Evolutionary conservation across 2,113 vertebrate genomes (phyloP).

Genomic region (Brienomyrus longianalis): DNA sequence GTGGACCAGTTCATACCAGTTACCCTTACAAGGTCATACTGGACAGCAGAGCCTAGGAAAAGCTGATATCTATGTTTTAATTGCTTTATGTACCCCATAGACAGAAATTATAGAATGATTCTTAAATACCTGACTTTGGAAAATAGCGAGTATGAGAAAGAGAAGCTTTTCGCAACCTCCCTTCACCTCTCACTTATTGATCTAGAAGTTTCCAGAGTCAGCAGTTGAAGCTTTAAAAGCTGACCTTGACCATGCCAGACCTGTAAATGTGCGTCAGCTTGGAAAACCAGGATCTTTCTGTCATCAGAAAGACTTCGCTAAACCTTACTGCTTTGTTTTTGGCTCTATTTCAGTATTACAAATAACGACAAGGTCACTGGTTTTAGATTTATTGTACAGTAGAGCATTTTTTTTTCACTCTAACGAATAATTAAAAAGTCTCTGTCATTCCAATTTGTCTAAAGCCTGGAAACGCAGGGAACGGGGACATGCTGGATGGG

Average conservation of each 20-base stretch:
- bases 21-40: background rate
- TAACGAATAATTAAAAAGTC: background rate
- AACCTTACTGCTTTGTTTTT: background rate
- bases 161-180: background rate
- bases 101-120: background rate
- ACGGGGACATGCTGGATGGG: background rate
- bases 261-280: background rate
- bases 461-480: background rate
- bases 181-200: background rate
- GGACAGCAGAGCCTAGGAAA: background rate
- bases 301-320: background rate
- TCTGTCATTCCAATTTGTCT: background rate
- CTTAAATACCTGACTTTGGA: background rate
- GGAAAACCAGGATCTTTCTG: background rate
- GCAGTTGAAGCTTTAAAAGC: background rate
- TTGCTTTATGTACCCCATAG: background rate
- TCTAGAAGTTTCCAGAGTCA: background rate
- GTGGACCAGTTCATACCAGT: background rate
- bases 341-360: background rate
- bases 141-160: background rate
- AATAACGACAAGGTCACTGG: background rate
- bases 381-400: background rate
- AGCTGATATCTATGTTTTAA: background rate
- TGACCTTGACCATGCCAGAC: background rate
- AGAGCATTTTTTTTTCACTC: background rate